Base-by-base conservation (phyloP, 2,113 vertebrate genomes). In the Larimichthys crocea region DNA sequence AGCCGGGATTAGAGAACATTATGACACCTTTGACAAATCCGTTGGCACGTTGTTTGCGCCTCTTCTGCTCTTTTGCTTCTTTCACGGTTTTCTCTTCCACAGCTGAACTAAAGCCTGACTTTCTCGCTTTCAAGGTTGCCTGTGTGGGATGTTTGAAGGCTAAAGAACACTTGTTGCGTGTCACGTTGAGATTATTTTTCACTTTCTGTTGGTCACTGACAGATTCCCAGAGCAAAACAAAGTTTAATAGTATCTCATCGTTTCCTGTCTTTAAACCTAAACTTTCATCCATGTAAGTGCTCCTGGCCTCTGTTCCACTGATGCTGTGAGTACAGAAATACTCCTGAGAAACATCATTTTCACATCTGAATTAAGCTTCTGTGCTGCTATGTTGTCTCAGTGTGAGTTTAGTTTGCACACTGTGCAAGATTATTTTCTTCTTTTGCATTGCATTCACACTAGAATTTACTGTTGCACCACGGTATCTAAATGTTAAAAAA, bases 121-220 rank as follows among this genome's bases (percentile, higher is more conserved):
- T 56, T 60, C 10, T 48, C 68, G 56, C 60, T 17, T 63, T 5
- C 44, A 29, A 64, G 42, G 42, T 20, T 64, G 40, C 49, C 31
- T 78, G 80, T 65, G 82, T 78, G 76, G 76, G 85, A 76, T 64
- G 76, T 40, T 56, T 56, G 60, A 83, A 26, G 63, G 19, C 20
- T 63, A 48, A 22, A 69, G 24, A 42, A 55, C 53, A 63, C 64
- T 70, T 61, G 75, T 61, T 77, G 65, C 74, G 20, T 24, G 69
- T 40, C 46, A 5, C 5, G 44, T 20, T 74, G 31, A 40, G 26
- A 64, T 76, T 76, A 46, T 71, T 52, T 83, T 29, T 29, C 16
- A 19, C 65, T 48, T n/a, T 19, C 22, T 78, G 10, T 68, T 26
- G 17, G 42, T 40, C 35, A 29, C 3, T 29, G 16, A 68, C 1